Evolutionary conservation across 2,797 vertebrate species (phyloP).

Genomic region (Acrossocheilus fasciatus): DNA sequence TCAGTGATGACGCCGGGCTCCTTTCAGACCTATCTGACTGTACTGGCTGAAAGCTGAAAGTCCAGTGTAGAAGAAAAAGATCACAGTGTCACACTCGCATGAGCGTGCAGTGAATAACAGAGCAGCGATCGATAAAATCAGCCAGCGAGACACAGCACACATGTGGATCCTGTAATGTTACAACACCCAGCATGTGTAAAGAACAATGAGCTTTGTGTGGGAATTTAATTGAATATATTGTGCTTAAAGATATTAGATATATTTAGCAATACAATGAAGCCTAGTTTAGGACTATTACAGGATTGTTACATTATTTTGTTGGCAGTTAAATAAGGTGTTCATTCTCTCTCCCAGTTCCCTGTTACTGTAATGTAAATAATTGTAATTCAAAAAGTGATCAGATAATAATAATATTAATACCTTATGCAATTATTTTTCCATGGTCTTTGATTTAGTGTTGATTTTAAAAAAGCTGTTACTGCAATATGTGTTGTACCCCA

Average conservation of each 20-base stretch:
- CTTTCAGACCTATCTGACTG: constrained; percentile 30
- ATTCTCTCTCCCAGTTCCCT: neutral
- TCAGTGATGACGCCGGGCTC: constrained; percentile 5
- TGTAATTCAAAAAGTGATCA: neutral
- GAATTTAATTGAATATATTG: neutral
- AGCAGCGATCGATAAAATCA: constrained; percentile 47
- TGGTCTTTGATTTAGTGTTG: neutral
- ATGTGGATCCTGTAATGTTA: constrained; percentile 34
- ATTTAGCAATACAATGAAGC: neutral
- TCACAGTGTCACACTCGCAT: constrained; percentile 42
- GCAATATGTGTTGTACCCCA: neutral
- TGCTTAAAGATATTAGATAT: neutral
- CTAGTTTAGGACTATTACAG: neutral
- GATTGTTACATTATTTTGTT: neutral
- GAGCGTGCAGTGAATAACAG: constrained; percentile 52
- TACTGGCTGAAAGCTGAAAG: constrained; percentile 28
- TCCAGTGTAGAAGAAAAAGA: constrained; percentile 39
- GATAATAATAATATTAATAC: neutral
- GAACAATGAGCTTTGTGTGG: neutral
- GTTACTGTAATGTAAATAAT: neutral
- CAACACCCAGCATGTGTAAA: constrained; percentile 18
- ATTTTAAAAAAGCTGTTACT: neutral
- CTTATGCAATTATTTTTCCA: neutral
- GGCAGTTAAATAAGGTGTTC: neutral
- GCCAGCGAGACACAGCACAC: constrained; percentile 20